A percentile compares a stretch with the other conserved stretches of the same genome.
Conservation (phyloP, 1,140 invertebrate species). For the Ceratina australensis region DNA sequence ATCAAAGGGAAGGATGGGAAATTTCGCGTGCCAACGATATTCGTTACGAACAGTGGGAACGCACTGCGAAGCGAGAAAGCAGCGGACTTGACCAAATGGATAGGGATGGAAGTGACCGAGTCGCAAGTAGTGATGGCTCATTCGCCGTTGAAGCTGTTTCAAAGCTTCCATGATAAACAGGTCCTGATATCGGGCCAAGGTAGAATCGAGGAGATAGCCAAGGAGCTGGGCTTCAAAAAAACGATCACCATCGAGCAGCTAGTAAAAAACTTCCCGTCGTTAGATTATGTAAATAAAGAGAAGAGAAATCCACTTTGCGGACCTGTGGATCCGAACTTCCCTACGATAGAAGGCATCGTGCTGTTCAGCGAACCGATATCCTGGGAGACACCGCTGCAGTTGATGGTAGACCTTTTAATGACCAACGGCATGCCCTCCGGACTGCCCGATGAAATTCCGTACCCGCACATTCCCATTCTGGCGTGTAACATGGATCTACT, state of each 20-base stretch:
- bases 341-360: conserved; percentile 81
- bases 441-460: conserved; percentile 75
- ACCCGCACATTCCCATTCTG: conserved; percentile 84
- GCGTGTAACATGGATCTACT: conserved; percentile 87
- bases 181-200: conserved; percentile 87
- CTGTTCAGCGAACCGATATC: conserved; percentile 83
- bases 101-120: conserved; percentile 82
- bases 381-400: conserved; percentile 84
- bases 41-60: conserved; percentile 87
- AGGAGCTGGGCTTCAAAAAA: conserved; percentile 85
- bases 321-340: conserved; percentile 80
- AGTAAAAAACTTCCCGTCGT: conserved; percentile 82
- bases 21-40: conserved; percentile 84
- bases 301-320: conserved; percentile 80
- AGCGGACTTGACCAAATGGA: conserved; percentile 83
- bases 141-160: conserved; percentile 84
- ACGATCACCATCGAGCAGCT: conserved; percentile 84
- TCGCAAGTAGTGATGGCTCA: conserved; percentile 88
- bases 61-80: conserved; percentile 82
- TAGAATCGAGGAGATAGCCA: conserved; percentile 83
- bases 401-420: conserved; percentile 85
- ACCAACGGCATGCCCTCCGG: conserved; percentile 82
- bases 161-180: conserved; percentile 84
- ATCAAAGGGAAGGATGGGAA: conserved; percentile 81
- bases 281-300: conserved; percentile 86